phyloP scores from a whole-genome alignment of 92 coral and sea anemone genomes.

The Epizoanthus stellaris region DNA sequence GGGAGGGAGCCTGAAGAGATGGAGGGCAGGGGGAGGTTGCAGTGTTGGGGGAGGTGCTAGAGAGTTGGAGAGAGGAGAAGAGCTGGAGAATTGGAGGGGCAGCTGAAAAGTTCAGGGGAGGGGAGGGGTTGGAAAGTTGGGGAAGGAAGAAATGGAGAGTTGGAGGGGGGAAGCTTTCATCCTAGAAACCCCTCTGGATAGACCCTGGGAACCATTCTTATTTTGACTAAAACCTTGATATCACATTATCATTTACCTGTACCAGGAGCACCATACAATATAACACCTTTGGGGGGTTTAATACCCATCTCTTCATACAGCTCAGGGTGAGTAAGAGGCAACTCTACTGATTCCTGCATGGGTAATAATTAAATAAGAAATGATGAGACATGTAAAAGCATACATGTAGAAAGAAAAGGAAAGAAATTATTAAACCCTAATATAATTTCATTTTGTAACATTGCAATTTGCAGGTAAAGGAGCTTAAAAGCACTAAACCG shows the following conservation, averaged over 20 bases:
- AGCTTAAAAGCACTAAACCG: not conserved
- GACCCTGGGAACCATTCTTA: too few species aligned
- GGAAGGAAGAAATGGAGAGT: too few species aligned
- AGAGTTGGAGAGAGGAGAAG: too few species aligned
- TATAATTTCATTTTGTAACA: not conserved
- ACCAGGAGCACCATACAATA: conserved; percentile 94
- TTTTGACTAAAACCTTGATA: too few species aligned
- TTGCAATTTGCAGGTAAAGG: not conserved
- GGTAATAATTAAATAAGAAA: not conserved
- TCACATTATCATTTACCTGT: conserved; percentile 60
- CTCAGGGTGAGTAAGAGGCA: conserved; percentile 97
- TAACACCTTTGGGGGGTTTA: conserved; percentile 98
- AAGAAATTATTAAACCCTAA: not conserved
- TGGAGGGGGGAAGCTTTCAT: too few species aligned
- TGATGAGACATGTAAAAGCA: not conserved
- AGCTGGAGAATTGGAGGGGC: too few species aligned
- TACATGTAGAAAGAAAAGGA: not conserved
- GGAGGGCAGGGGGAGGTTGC: too few species aligned
- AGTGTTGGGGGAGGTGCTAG: too few species aligned
- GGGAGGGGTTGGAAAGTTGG: too few species aligned
- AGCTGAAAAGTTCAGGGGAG: too few species aligned
- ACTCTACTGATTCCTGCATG: conserved; percentile 92
- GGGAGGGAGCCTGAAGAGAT: too few species aligned
- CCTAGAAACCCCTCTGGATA: too few species aligned
- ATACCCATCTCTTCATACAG: conserved; percentile 99